Conservation (phyloP, 2,797 vertebrate genomes). For the Acropternis orthonyx region DNA sequence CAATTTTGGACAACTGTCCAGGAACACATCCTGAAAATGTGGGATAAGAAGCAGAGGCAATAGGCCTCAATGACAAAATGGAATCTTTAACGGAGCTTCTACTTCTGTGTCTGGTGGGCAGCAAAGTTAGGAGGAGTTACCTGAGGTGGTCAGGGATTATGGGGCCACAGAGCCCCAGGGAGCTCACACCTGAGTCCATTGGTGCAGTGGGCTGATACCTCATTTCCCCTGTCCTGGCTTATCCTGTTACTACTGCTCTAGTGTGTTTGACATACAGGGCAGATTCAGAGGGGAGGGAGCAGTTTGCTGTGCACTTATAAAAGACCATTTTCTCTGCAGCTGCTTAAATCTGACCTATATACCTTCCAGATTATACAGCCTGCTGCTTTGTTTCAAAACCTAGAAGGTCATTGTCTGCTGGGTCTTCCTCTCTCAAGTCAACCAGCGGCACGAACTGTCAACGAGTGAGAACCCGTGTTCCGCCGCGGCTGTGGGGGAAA, state of each 20-base stretch:
- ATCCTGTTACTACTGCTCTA: neutral
- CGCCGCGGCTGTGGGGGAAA: neutral
- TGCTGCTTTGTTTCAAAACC: constrained; percentile 3
- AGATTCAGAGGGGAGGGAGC: neutral
- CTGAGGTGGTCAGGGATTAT: neutral
- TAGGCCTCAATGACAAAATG: neutral
- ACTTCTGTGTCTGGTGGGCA: neutral
- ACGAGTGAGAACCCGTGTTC: neutral
- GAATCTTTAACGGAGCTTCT: neutral
- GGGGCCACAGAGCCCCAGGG: neutral
- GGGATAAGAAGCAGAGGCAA: neutral
- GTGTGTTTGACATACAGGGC: neutral
- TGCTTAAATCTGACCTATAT: constrained; percentile 29
- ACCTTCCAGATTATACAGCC: neutral
- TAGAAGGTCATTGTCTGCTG: neutral
- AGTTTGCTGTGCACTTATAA: neutral
- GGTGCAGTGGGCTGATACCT: neutral
- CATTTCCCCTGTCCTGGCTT: fast-evolving
- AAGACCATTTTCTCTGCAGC: neutral
- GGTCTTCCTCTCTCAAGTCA: neutral
- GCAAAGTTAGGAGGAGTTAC: neutral
- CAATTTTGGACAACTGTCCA: neutral
- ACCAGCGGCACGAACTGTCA: neutral
- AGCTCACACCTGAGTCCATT: neutral
- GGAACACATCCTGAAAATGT: neutral